These are phyloP conservation scores for Centruroides vittatus DNA, from an alignment of 1,140 invertebrate species.

Conservation along the genomic window DNA sequence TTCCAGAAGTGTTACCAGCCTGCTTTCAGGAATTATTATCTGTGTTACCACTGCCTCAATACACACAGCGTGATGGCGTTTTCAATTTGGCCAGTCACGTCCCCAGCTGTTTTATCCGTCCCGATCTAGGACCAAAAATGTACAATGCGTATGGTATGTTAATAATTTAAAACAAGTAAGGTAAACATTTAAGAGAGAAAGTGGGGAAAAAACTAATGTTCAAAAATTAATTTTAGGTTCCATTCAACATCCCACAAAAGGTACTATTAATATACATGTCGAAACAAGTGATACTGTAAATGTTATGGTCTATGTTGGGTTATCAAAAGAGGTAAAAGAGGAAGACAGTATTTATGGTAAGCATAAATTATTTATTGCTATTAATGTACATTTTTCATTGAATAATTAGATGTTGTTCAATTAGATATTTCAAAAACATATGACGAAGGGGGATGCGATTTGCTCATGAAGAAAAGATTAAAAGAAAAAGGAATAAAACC, in stretches of 20 bases:
- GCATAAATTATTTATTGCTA: neutral
- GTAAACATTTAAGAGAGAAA: neutral
- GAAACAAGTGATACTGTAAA: slow-evolving; percentile 96
- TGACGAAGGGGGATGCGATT: slow-evolving; percentile 83
- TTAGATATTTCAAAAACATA: slow-evolving; percentile 67
- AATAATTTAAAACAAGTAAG: neutral
- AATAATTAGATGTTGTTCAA: neutral
- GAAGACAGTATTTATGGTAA: neutral
- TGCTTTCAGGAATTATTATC: slow-evolving; percentile 84
- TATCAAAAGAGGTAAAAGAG: slow-evolving; percentile 30
- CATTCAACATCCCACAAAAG: slow-evolving; percentile 39
- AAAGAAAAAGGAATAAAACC: slow-evolving; percentile 55
- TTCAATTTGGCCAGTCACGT: slow-evolving; percentile 79
- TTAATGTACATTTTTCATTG: neutral
- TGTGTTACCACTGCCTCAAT: slow-evolving; percentile 73
- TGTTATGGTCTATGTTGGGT: slow-evolving; percentile 93
- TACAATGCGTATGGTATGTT: slow-evolving; percentile 81
- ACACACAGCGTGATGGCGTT: slow-evolving; percentile 72
- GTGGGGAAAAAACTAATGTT: neutral
- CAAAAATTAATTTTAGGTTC: slow-evolving; percentile 26
- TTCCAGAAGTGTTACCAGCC: slow-evolving; percentile 67
- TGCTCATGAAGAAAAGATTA: slow-evolving; percentile 59
- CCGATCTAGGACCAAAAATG: slow-evolving; percentile 95
- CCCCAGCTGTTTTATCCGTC: slow-evolving; percentile 84
- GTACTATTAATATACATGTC: slow-evolving; percentile 92